These are phyloP conservation scores for Ferrisia virgata DNA, from an alignment of 2,888 invertebrate species.

Conservation along the genomic window DNA sequence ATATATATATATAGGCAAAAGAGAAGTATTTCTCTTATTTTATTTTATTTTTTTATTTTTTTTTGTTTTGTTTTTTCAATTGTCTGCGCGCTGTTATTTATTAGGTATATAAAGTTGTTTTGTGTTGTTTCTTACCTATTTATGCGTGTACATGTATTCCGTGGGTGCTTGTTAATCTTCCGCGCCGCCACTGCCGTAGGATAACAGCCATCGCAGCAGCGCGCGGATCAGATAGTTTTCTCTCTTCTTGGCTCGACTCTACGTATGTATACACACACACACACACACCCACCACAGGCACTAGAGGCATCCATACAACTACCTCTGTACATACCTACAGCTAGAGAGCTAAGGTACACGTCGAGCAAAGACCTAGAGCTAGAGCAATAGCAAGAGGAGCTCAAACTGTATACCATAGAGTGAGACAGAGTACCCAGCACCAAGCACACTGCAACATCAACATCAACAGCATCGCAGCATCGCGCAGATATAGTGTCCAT, in stretches of 20 bases:
- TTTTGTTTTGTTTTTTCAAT: conserved; percentile 36
- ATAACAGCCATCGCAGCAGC: background rate
- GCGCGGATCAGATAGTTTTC: background rate
- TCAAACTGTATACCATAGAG: background rate
- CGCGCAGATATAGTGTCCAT: conserved; percentile 42
- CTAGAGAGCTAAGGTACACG: background rate
- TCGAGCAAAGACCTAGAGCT: background rate
- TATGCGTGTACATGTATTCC: conserved; percentile 43
- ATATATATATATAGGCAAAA: background rate
- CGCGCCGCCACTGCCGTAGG: conserved; percentile 31
- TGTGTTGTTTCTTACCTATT: conserved; percentile 45
- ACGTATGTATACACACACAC: too few species aligned
- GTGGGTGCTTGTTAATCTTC: conserved; percentile 44
- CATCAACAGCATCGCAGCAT: background rate
- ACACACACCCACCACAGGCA: too few species aligned
- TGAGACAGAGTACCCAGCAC: too few species aligned
- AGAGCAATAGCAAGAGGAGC: too few species aligned
- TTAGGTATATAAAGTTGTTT: conserved; percentile 43
- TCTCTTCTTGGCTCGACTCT: background rate
- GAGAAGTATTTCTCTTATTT: conserved; percentile 12
- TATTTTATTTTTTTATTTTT: background rate
- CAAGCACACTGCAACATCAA: background rate
- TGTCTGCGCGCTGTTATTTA: conserved; percentile 41
- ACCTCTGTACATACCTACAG: background rate
- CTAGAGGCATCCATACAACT: too few species aligned